Conservation (phyloP, 2,113 vertebrate species). For the Gracilinanus agilis region DNA sequence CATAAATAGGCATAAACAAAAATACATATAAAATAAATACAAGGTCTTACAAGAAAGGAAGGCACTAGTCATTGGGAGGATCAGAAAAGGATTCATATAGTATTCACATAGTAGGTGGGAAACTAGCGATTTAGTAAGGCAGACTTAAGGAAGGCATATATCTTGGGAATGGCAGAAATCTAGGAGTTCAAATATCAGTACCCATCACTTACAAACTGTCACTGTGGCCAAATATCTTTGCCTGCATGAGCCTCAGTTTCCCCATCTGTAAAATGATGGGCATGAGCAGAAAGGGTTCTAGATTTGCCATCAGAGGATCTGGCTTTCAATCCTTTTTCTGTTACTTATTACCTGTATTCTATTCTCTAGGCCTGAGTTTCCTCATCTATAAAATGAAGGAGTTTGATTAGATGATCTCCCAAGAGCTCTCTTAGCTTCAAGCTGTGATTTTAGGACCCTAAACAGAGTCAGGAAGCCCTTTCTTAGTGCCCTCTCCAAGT, state of each 20-base stretch:
- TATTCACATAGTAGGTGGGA: too few species aligned
- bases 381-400: neutral
- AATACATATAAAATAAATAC: neutral
- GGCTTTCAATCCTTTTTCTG: neutral
- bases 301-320: neutral
- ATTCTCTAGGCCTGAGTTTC: neutral
- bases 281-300: neutral
- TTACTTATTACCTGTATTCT: neutral
- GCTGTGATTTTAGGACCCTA: neutral
- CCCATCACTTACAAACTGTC: neutral
- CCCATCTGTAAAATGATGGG: neutral
- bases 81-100: neutral
- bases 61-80: neutral
- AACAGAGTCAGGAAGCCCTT: neutral
- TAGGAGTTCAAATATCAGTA: neutral
- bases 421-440: neutral
- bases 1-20: neutral
- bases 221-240: neutral
- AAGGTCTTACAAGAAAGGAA: neutral
- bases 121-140: neutral
- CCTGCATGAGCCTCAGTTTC: neutral
- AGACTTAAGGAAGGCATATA: neutral
- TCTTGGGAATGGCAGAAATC: neutral
- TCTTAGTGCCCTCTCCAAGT: neutral
- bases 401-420: neutral